Evolutionary conservation across 2,113 vertebrate genomes (phyloP).

Genomic region (Macaca nemestrina): DNA sequence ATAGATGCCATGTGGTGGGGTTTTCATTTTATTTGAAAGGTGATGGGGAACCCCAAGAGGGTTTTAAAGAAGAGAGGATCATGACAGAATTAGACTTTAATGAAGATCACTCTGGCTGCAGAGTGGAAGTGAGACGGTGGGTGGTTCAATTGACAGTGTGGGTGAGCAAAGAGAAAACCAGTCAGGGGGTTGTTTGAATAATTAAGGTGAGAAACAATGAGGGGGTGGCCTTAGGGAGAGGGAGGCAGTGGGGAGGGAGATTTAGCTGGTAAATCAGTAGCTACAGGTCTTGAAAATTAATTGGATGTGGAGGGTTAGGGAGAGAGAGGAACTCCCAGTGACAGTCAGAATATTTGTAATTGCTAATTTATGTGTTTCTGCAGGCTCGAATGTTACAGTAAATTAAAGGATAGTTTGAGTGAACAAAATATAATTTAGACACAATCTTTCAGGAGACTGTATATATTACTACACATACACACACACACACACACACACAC

Average conservation of each 20-base stretch:
- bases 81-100: background rate
- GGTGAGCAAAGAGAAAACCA: background rate
- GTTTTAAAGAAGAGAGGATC: background rate
- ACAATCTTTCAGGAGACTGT: background rate
- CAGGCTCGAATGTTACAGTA: background rate
- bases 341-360: background rate
- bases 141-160: background rate
- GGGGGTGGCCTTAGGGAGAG: background rate
- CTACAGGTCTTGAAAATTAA: background rate
- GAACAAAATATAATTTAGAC: constrained; percentile 32
- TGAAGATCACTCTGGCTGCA: background rate
- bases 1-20: background rate
- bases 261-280: background rate
- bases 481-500: background rate
- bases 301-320: background rate
- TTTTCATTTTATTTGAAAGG: background rate
- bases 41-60: background rate
- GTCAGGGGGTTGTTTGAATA: background rate
- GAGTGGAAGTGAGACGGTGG: background rate
- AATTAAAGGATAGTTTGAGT: constrained; percentile 20
- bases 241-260: background rate
- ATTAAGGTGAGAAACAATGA: background rate
- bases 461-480: background rate
- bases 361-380: constrained; percentile 34
- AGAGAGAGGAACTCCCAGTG: background rate